phyloP scores from a whole-genome alignment of 2,797 vertebrate genomes.

The Spheniscus humboldti region DNA sequence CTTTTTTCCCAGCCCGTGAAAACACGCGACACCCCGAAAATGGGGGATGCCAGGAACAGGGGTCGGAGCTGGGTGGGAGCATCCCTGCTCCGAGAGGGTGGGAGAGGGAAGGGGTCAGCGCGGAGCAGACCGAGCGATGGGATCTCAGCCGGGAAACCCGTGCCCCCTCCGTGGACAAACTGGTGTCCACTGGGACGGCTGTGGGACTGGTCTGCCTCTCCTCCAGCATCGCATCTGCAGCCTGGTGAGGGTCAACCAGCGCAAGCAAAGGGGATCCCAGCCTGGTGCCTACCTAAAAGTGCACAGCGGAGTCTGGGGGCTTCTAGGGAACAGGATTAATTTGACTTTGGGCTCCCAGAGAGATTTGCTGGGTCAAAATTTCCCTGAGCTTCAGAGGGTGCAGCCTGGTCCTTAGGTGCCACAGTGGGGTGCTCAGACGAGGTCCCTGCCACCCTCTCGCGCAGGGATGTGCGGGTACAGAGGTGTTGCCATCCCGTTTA shows the following conservation, averaged over 20 bases:
- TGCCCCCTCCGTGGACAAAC: rapidly evolving
- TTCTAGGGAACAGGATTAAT: neutral
- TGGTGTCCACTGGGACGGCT: neutral
- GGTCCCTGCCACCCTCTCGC: neutral
- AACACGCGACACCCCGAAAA: neutral
- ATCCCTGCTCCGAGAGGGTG: neutral
- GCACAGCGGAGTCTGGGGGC: rapidly evolving
- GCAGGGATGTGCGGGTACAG: neutral
- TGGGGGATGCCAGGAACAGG: neutral
- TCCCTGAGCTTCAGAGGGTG: neutral
- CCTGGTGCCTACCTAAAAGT: neutral
- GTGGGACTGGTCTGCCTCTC: neutral
- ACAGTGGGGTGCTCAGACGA: rapidly evolving
- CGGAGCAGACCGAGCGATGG: rapidly evolving
- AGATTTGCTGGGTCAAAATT: neutral
- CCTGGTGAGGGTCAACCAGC: rapidly evolving
- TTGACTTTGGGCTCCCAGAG: neutral
- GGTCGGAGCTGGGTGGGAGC: neutral
- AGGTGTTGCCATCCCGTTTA: neutral
- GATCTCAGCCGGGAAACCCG: rapidly evolving
- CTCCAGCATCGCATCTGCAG: neutral
- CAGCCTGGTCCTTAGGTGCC: neutral
- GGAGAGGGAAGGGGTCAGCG: neutral
- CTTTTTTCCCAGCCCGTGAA: neutral
- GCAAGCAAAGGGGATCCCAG: too few species aligned